Percentiles rank a stretch among this genome's conserved stretches.
These are phyloP conservation scores for Tapirus indicus DNA, from an alignment of 2,797 vertebrate species.

Conservation along the genomic window DNA sequence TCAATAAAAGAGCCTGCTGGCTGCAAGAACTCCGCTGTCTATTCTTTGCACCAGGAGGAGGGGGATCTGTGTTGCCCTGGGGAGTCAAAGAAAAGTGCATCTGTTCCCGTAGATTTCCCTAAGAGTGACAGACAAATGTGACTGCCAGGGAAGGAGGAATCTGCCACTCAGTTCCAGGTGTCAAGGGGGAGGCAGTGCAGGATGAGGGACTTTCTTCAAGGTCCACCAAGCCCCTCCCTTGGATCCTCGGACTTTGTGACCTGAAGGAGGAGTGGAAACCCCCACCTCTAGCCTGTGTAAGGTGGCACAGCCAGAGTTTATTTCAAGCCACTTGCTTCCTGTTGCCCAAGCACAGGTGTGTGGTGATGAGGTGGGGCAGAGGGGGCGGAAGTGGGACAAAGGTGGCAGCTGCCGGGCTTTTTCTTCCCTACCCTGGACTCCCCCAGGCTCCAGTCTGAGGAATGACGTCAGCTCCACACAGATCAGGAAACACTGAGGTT, in stretches of 20 bases:
- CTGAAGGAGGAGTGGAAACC: neutral
- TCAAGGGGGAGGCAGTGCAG: neutral
- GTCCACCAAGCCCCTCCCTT: rapidly evolving
- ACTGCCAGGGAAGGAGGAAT: neutral
- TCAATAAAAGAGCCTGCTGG: conserved; percentile 58
- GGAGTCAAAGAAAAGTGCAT: neutral
- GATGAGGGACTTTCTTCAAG: neutral
- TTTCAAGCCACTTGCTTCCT: neutral
- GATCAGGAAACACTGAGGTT: neutral
- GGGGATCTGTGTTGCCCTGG: neutral
- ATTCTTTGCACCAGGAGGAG: neutral
- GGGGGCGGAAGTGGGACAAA: neutral
- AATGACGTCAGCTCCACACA: neutral
- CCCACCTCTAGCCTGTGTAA: neutral
- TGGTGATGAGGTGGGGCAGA: neutral
- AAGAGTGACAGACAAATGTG: neutral
- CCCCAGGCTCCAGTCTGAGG: neutral
- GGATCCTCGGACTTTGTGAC: neutral
- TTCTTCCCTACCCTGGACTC: neutral
- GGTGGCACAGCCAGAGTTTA: neutral
- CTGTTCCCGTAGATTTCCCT: neutral
- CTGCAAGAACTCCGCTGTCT: neutral
- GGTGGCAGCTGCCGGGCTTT: neutral
- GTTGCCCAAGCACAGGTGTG: neutral
- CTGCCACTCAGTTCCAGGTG: neutral